These are phyloP conservation scores for Xerus rutilus DNA, from an alignment of 2,797 vertebrate genomes.

Conservation along the genomic window DNA sequence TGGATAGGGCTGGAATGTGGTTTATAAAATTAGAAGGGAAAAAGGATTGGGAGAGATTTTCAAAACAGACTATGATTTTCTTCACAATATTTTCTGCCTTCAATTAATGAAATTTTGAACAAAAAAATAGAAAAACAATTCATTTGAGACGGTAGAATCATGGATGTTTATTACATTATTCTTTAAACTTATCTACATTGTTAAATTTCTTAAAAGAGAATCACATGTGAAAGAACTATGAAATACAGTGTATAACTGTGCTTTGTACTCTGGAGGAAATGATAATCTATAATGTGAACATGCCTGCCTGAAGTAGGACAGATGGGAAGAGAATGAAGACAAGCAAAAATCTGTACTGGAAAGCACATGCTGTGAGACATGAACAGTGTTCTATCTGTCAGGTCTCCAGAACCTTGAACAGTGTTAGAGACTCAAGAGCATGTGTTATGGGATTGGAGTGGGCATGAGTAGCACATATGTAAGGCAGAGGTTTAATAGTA, in stretches of 20 bases:
- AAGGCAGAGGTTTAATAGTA: background rate
- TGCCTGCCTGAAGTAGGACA: background rate
- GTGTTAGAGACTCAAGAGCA: background rate
- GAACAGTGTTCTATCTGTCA: background rate
- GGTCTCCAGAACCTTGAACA: background rate
- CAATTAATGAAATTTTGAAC: background rate
- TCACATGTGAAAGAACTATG: background rate
- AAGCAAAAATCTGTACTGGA: background rate
- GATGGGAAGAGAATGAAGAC: background rate
- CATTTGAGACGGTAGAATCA: background rate
- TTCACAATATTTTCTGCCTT: constrained; percentile 1
- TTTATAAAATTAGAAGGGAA: background rate
- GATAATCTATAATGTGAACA: background rate
- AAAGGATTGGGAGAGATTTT: background rate
- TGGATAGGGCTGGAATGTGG: background rate
- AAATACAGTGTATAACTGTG: background rate
- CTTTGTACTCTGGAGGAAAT: background rate
- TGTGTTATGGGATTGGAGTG: background rate
- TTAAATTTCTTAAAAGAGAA: background rate
- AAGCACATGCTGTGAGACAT: background rate
- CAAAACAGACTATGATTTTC: background rate
- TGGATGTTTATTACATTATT: background rate
- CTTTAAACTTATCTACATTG: background rate
- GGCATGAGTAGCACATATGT: background rate
- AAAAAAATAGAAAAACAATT: background rate